Evolutionary conservation across 2,797 vertebrate genomes (phyloP).

Genomic region (Parauchenoglanis ngamensis): DNA sequence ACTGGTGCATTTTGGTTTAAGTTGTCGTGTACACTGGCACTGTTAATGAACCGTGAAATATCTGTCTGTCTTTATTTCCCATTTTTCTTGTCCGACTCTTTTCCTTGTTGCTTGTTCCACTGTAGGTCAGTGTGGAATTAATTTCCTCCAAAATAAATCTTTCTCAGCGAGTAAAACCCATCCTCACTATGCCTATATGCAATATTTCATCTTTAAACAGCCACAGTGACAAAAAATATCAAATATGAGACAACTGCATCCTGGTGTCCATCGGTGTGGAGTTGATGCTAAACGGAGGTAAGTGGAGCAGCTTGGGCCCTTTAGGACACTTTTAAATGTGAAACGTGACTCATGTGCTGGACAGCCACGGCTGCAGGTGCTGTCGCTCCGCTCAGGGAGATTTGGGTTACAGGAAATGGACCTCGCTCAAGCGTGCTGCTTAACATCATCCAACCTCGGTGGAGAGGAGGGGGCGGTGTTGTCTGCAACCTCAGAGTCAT

Average conservation of each 20-base stretch:
- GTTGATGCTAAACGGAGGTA: slow-evolving; percentile 14
- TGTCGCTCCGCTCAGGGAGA: slow-evolving; percentile 73
- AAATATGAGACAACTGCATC: neutral
- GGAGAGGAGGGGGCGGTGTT: slow-evolving; percentile 34
- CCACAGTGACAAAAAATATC: neutral
- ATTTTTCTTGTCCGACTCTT: neutral
- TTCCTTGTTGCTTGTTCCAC: neutral
- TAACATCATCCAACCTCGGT: slow-evolving; percentile 72
- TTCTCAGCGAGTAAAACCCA: neutral
- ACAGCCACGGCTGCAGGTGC: slow-evolving; percentile 66
- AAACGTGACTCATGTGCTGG: slow-evolving; percentile 70
- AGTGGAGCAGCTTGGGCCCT: slow-evolving; percentile 31
- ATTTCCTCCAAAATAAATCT: slow-evolving; percentile 2
- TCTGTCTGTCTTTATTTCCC: neutral
- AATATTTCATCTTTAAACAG: neutral
- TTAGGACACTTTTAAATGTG: slow-evolving; percentile 63
- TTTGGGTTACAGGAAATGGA: slow-evolving; percentile 79
- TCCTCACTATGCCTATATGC: neutral
- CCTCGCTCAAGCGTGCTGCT: slow-evolving; percentile 74
- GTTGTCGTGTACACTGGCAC: neutral
- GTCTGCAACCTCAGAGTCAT: neutral
- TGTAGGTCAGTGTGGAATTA: neutral
- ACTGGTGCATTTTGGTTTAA: neutral
- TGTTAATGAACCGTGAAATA: neutral
- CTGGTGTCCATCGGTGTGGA: neutral